Base-by-base conservation (phyloP, 1,140 invertebrate species). In the Lordiphosa collinella region DNA sequence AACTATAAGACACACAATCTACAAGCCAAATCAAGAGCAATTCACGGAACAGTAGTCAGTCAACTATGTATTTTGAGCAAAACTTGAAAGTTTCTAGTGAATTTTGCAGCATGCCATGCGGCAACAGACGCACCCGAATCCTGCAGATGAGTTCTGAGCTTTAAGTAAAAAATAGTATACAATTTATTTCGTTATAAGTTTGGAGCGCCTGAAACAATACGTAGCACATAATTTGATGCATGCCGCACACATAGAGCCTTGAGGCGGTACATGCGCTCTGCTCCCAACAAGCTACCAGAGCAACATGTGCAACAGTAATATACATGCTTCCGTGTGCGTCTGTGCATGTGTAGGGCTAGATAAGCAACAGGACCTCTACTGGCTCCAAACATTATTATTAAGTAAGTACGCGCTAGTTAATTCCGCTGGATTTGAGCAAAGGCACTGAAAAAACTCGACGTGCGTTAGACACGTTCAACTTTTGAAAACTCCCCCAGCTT, bases 361-460 rank as follows among this genome's bases (percentile, higher is more conserved):
- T 54, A 58, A 55, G 32, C 43, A 50, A n/a, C 10, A 61, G 22
- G 11, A 25, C 9, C 10, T 29, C 48, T 16, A 31, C 31, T 49
- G 49, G 41, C 61, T 47, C 35, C 12, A 35, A 62, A 13, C 64
- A 49, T 69, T 79, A 57, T 69, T 60, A 74, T 80, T 57, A 61
- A 80, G 52, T 57, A 61, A 80, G 52, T 69, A 74, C 54, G 40
- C 75, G 56, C 48, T 51, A 68, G 68, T 73, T 69, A 73, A 78
- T 79, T 79, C 73, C 34, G 32, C 35, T 38, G 57, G 35, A 55
- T 58, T 52, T 57, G 50, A 36, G 22, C 14, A 16, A 57, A 18
- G 32, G 38, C n/a, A 60, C 12, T 37, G 13, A 18, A 35, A 54
- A 29, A 59, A 31, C 18, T 8, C 31, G 41, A 16, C 47, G 16